A percentile compares a stretch with the other conserved stretches of the same genome.
Conservation (phyloP, 2,888 invertebrate genomes). For the Marronus borbonicus region DNA sequence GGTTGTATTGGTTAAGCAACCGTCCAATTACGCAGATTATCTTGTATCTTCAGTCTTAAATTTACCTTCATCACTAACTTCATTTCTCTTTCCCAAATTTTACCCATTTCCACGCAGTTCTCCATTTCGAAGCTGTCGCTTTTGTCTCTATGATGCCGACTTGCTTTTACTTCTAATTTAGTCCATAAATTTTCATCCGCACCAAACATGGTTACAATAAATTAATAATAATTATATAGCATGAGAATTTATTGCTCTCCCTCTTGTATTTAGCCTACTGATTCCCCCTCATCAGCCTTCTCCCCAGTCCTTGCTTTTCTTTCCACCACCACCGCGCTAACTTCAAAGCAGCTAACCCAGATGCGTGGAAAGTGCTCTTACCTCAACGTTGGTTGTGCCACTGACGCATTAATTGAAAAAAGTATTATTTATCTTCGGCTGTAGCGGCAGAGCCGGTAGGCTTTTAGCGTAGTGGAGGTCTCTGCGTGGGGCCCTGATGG, state of each 20-base stretch:
- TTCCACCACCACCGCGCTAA: background rate
- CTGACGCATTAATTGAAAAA: slow-evolving; percentile 13
- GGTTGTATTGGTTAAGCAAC: too few species aligned
- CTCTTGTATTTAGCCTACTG: background rate
- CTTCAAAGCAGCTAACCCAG: background rate
- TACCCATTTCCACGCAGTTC: too few species aligned
- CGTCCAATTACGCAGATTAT: too few species aligned
- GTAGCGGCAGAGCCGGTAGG: background rate
- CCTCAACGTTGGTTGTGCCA: background rate
- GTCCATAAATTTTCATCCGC: background rate
- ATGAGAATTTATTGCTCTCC: background rate
- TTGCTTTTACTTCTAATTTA: background rate
- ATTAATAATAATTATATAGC: slow-evolving; percentile 16
- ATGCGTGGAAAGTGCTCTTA: background rate
- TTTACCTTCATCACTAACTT: too few species aligned
- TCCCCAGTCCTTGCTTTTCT: too few species aligned
- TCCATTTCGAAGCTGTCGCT: too few species aligned
- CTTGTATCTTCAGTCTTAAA: too few species aligned
- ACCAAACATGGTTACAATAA: slow-evolving; percentile 12
- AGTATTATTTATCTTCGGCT: slow-evolving; percentile 30
- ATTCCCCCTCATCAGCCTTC: background rate
- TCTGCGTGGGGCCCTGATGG: background rate
- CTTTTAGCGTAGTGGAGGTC: slow-evolving; percentile 1
- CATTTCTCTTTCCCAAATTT: too few species aligned
- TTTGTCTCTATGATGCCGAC: too few species aligned